Conservation (phyloP, 2,113 vertebrate species). For the Misgurnus mizolepis region DNA sequence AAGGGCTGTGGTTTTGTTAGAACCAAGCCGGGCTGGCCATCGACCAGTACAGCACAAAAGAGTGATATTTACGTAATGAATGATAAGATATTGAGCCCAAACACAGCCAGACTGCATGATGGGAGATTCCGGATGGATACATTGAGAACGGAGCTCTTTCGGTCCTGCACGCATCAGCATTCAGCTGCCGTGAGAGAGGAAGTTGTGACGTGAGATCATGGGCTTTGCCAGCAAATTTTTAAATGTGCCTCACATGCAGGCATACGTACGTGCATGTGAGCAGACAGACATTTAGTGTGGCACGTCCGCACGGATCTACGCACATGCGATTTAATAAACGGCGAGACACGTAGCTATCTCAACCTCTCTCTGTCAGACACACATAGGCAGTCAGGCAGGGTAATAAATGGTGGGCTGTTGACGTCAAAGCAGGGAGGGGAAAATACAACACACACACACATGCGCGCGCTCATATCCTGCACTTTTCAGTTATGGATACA, state of each 20-base stretch:
- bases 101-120: background rate
- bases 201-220: slow-evolving; percentile 14
- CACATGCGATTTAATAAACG: background rate
- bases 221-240: slow-evolving; percentile 14
- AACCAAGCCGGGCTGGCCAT: background rate
- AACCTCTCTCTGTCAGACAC: background rate
- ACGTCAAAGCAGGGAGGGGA: slow-evolving; percentile 52
- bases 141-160: background rate
- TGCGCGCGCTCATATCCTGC: background rate
- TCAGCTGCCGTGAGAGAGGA: background rate
- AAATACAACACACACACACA: background rate
- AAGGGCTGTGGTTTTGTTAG: slow-evolving; percentile 4
- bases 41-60: background rate
- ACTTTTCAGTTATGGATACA: background rate
- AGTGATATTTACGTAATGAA: background rate
- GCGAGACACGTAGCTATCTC: background rate
- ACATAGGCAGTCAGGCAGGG: background rate
- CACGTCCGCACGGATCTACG: background rate
- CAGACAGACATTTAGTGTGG: background rate
- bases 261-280: background rate
- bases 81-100: background rate
- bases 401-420: slow-evolving; percentile 34
- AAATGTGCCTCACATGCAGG: background rate
- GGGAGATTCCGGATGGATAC: background rate
- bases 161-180: slow-evolving; percentile 1